Conservation (phyloP, 92 coral and sea anemone genomes). For the Diadumene lineata region DNA sequence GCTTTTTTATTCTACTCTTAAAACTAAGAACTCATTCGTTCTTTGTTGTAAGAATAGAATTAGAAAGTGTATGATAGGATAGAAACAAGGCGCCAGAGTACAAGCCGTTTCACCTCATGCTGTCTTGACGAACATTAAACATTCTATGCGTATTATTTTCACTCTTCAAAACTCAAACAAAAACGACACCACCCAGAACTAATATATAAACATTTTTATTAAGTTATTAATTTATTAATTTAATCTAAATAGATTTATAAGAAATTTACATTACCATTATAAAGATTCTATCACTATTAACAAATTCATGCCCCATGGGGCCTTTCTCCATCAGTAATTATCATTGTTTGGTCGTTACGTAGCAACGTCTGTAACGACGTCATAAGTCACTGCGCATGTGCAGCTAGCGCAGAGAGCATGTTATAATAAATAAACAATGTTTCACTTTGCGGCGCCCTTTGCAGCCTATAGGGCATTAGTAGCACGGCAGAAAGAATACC, state of each 20-base stretch:
- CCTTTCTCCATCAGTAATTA: slow-evolving; percentile 3
- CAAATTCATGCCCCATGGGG: slow-evolving; percentile 14
- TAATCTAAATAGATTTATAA: slow-evolving; percentile 36
- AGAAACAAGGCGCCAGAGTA: too few relatives aligned
- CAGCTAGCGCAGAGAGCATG: slow-evolving; percentile 7
- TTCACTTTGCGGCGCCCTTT: too few relatives aligned
- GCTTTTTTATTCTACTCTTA: too few relatives aligned
- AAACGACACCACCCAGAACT: neutral
- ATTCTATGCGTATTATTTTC: too few relatives aligned
- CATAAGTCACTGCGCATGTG: slow-evolving; percentile 8
- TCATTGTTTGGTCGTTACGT: slow-evolving; percentile 11
- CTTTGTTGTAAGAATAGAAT: too few relatives aligned
- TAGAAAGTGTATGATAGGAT: too few relatives aligned
- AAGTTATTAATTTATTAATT: slow-evolving; percentile 29
- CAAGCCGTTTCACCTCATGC: too few relatives aligned
- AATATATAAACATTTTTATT: slow-evolving; percentile 30
- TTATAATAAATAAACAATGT: neutral
- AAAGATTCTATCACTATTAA: slow-evolving; percentile 27
- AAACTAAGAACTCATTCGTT: too few relatives aligned
- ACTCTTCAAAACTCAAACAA: too few relatives aligned
- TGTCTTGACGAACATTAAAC: too few relatives aligned
- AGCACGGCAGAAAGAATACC: too few relatives aligned
- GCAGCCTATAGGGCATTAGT: neutral
- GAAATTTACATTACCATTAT: slow-evolving; percentile 34
- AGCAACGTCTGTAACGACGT: slow-evolving; percentile 4